Base-by-base conservation (phyloP, 2,797 vertebrate genomes). In the Gallinago stenura region DNA sequence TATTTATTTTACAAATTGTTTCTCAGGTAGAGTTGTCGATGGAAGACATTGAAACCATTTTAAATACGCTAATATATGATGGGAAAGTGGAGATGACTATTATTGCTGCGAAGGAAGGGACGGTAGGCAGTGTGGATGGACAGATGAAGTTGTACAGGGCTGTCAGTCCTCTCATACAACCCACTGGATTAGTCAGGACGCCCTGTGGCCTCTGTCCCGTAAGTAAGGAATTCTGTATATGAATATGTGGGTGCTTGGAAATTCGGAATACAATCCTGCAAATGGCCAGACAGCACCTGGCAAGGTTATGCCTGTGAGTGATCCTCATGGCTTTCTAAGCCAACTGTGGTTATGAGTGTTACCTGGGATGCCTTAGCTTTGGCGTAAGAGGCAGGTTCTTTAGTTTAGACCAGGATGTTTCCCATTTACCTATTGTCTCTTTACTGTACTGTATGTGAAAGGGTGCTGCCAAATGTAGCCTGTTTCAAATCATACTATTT, bases 41-140 rank as follows among this genome's bases (percentile, higher is more conserved):
- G 99, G 99, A 99, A 83, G 99, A 99, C 97, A 99, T 99, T 11
- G 99, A 99, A 98, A 99, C 99, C 70, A 99, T 99, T 97, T 97
- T 99, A 88, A 99, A 99, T 96, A 99, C 99, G 0, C 98, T 99
- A 46, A 99, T 99, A 95, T 99, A 99, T 48, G 99, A 99, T 54
- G 99, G 99, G 19, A 99, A 99, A 97, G 99, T 99, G 97, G 99
- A 99, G 97, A 99, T 99, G 99, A 99, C 98, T 3, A 98, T 99
- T 95, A 99, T 99, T 22, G 99, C 99, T 14, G 99, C 99, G 35
- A 99, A 99, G 95, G 99, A 99, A 95, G 99, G 99, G 5, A 99
- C 99, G 0, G 99, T 99, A 79, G 99, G 99, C 90, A 99, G 99
- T 30, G 99, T 99, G 93, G 99, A 99, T 3, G 99, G 99, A 57